Percentiles rank a stretch among this genome's conserved stretches.
phyloP scores from a whole-genome alignment of 64 coral and sea anemone species.

The Stichodactyla helianthus region DNA sequence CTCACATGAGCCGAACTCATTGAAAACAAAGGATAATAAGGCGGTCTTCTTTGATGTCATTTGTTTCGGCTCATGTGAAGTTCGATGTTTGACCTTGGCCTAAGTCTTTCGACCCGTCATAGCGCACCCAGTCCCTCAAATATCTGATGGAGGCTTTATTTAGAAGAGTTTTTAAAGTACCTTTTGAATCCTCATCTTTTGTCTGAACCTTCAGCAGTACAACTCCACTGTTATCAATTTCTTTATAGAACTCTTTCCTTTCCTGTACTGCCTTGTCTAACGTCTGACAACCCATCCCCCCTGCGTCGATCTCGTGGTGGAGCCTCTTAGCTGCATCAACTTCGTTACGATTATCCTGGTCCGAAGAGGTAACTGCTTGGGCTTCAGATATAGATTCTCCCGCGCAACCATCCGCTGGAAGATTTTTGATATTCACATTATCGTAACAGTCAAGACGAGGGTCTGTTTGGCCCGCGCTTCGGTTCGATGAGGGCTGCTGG shows the following conservation, averaged over 20 bases:
- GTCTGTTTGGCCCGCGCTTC: background rate
- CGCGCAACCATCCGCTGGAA: background rate
- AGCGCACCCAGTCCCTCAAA: too few species aligned
- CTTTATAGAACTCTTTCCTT: slow-evolving; percentile 50
- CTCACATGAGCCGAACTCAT: too few species aligned
- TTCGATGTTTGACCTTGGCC: too few species aligned
- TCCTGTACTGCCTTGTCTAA: slow-evolving; percentile 62
- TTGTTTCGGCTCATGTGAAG: too few species aligned
- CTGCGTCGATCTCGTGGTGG: slow-evolving; percentile 62
- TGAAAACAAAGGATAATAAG: too few species aligned
- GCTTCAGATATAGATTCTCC: background rate
- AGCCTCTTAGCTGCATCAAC: slow-evolving; percentile 21
- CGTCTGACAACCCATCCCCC: slow-evolving; percentile 75
- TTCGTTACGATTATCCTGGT: background rate
- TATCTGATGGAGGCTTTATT: too few species aligned
- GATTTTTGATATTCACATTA: slow-evolving; percentile 67
- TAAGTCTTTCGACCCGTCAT: too few species aligned
- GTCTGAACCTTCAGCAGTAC: slow-evolving; percentile 29
- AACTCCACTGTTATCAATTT: slow-evolving; percentile 67
- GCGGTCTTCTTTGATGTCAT: too few species aligned
- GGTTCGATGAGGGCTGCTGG: slow-evolving; percentile 47
- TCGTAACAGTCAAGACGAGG: slow-evolving; percentile 43
- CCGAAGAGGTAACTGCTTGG: background rate
- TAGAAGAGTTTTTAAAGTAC: too few species aligned
- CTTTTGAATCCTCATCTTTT: background rate